phyloP scores from a whole-genome alignment of 2,797 vertebrate species.

The Tapera naevia region DNA sequence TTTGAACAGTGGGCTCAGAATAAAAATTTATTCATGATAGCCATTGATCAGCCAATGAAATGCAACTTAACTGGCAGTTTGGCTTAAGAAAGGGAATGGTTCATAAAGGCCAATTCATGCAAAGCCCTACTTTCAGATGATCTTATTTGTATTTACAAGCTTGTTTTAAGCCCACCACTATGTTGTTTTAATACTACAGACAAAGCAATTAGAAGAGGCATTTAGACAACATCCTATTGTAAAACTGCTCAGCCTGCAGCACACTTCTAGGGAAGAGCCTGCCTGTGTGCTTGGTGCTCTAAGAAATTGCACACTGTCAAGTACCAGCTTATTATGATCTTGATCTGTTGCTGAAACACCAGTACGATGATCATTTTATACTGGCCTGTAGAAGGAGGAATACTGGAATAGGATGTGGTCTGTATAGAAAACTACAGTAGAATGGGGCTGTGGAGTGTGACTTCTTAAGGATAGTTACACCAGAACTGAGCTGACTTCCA shows the following conservation, averaged over 20 bases:
- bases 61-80: not conserved
- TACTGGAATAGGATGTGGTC: not conserved
- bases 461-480: not conserved
- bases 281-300: not conserved
- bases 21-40: not conserved
- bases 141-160: not conserved
- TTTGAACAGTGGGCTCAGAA: not conserved
- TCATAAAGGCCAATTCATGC: not conserved
- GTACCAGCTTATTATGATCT: not conserved
- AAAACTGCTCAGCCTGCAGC: not conserved
- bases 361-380: not conserved
- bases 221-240: not conserved
- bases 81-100: not conserved
- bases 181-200: not conserved
- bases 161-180: not conserved
- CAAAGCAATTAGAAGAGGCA: not conserved
- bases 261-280: rapidly evolving
- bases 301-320: not conserved
- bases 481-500: not conserved
- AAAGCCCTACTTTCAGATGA: not conserved
- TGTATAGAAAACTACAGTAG: not conserved
- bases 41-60: not conserved
- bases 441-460: not conserved
- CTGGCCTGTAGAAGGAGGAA: not conserved
- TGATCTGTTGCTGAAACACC: not conserved